Base-by-base conservation (phyloP, 2,888 invertebrate genomes). In the Cecidostiba fungosa region DNA sequence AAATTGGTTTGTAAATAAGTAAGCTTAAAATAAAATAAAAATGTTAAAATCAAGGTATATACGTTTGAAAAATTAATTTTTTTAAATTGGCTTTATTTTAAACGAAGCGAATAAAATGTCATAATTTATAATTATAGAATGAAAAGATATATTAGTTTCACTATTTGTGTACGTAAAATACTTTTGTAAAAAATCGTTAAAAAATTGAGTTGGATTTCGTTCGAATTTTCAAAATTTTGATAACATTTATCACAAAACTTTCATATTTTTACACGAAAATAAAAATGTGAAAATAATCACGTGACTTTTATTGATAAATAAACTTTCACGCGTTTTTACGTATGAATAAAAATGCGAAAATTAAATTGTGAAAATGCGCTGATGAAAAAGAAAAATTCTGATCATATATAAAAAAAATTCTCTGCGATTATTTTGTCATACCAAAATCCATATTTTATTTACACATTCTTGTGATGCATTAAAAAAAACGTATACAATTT, bases 261-360 rank as follows among this genome's bases (percentile, higher is more conserved):
- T 70, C 70, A 79, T 50, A 70, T 50, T 79, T 79, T 70, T 70
- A 79, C 36, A 5, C n/a, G 26, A 54, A 36, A 78, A 66, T 69
- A 78, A 78, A 78, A 78, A 78, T 47, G 69, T 79, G 70, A 79
- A 80, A 70, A 80, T 70, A 19, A 70, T n/a, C 23, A 70, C 16
- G 79, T 70, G 70, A 79, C 29, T 62, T 77, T 14, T 23, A 8
- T 36, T 36, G 5, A 39, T 54, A 39, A 72, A 59, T 50, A 50
- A 79, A 70, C 50, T 79, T 79, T 70, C 79, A 79, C 54, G 43
- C 43, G 23, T 36, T 36, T 70, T 79, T 79, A 70, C n/a, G 23
- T 32, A 50, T 29, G 26, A 29, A 80, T 54, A 80, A 80, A 80
- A 80, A 80, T 80, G 50, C 6, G 36, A 80, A 70, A 80, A 54